Conservation (phyloP, 2,888 invertebrate species). For the Clivina fossor region DNA sequence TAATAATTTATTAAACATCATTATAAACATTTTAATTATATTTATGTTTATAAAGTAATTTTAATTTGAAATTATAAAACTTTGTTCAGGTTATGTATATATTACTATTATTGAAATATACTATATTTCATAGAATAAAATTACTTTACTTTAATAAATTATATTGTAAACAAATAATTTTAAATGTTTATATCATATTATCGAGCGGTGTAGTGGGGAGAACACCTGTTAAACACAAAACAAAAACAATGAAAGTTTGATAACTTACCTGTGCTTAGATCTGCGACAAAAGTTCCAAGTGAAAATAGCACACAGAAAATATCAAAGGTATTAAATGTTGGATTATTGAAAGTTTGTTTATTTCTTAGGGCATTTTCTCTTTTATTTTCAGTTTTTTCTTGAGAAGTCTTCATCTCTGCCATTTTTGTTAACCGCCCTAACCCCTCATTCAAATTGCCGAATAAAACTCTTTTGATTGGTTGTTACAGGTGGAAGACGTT, state of each 20-base stretch:
- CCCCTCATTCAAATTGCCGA: constrained; percentile 31
- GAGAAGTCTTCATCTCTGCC: constrained; percentile 28
- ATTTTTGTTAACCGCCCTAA: constrained; percentile 32
- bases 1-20: no score
- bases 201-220: constrained; percentile 35
- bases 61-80: no score
- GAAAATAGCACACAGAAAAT: constrained; percentile 60
- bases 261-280: constrained; percentile 61
- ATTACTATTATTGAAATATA: no score
- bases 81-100: no score
- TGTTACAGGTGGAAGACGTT: constrained; percentile 1
- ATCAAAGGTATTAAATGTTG: constrained; percentile 56
- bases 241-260: constrained; percentile 36
- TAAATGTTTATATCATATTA: no score
- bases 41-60: no score
- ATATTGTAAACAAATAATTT: no score
- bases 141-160: no score
- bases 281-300: constrained; percentile 60
- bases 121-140: no score
- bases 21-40: no score
- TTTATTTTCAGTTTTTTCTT: constrained; percentile 35
- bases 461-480: constrained; percentile 26
- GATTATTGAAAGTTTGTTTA: constrained; percentile 27
- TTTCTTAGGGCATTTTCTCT: constrained; percentile 27
- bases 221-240: constrained; percentile 33